phyloP scores from a whole-genome alignment of 2,797 vertebrate genomes.

The Liasis olivaceus region DNA sequence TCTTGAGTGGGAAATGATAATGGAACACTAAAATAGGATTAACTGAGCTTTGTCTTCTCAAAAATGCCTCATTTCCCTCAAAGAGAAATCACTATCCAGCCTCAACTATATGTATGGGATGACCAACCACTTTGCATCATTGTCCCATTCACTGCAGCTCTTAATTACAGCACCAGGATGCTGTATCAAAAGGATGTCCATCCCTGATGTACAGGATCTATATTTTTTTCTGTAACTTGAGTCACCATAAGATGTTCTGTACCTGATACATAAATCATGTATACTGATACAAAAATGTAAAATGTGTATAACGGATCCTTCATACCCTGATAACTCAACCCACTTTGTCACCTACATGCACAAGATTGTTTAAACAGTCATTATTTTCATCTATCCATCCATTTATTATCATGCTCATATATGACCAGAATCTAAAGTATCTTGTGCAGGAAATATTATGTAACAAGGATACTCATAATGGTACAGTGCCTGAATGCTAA shows the following conservation, averaged over 20 bases:
- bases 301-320: background rate
- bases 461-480: background rate
- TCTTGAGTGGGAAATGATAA: background rate
- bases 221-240: background rate
- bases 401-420: background rate
- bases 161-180: background rate
- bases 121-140: background rate
- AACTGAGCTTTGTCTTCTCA: background rate
- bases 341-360: background rate
- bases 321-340: background rate
- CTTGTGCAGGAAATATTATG: background rate
- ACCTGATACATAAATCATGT: background rate
- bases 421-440: background rate
- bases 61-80: background rate
- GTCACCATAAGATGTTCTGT: accelerated
- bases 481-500: background rate
- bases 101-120: background rate
- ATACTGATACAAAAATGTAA: background rate
- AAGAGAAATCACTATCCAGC: background rate
- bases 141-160: background rate
- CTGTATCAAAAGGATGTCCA: background rate
- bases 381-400: background rate
- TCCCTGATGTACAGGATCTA: constrained; percentile 10
- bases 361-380: background rate
- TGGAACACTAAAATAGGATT: background rate